Evolutionary conservation across 2,888 invertebrate species (phyloP), one percentile per base, ranked within the genome.

Genomic region (Odontothrips loti): DNA sequence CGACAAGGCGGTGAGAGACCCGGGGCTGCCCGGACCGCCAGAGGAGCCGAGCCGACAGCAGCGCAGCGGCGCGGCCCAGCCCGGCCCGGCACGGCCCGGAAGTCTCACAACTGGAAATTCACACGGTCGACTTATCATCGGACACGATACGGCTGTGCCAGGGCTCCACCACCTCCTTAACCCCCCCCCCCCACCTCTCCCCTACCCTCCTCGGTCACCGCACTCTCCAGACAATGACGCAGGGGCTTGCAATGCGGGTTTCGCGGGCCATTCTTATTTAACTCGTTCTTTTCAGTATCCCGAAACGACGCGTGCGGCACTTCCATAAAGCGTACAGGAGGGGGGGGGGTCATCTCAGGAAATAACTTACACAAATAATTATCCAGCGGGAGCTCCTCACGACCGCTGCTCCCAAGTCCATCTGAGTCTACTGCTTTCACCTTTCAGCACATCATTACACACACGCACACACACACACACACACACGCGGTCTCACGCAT

Each of bases 61-160:
- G 11, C 3, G 68, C n/a, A n/a, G n/a, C n/a, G n/a, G n/a, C n/a
- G n/a, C n/a, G n/a, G n/a, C n/a, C n/a, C n/a, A n/a, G n/a, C n/a
- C n/a, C n/a, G n/a, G n/a, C n/a, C n/a, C n/a, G n/a, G n/a, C n/a
- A n/a, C 23, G 23, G 8, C 23, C 23, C 68, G 68, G 68, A 75
- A 75, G 68, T 27, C 15, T 17, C 27, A 43, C 34, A 43, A 43
- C 34, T 27, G 68, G 27, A 23, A 75, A 75, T 75, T 75, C 68
- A 23, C 68, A 75, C 68, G 68, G 3, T 27, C 68, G 68, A 75
- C 68, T 75, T 75, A 75, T 75, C 68, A 75, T 75, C 34, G 34
- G 34, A 43, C 34, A 43, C 34, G 34, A 43, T 58, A 58, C 58
- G n/a, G 58, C 15, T 17, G 68, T 27, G 27, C 3, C 3, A 6